Percentiles rank a stretch among this genome's conserved stretches.
Evolutionary conservation across 2,888 invertebrate species (phyloP).

Genomic region (Bellardia pandia): DNA sequence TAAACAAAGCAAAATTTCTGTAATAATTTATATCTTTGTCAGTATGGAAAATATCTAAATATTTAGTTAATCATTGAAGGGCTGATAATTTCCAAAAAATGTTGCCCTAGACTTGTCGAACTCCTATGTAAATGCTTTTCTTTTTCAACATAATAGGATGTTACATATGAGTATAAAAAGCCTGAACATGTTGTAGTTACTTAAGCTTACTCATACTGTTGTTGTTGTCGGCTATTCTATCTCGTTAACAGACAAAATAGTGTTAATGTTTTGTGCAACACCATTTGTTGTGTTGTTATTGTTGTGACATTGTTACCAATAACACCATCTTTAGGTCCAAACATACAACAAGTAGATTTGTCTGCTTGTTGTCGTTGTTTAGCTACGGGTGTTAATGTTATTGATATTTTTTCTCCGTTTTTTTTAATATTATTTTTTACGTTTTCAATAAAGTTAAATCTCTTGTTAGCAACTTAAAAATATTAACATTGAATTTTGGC

Average conservation of each 20-base stretch:
- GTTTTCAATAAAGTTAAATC: not conserved
- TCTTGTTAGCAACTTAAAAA: slow-evolving; percentile 34
- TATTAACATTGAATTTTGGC: slow-evolving; percentile 54
- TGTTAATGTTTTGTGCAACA: slow-evolving; percentile 68
- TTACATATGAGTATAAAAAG: not conserved
- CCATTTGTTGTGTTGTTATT: slow-evolving; percentile 53
- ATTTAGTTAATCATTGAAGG: too few species aligned
- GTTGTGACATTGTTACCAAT: slow-evolving; percentile 60
- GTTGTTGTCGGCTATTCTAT: slow-evolving; percentile 41
- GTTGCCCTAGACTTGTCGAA: too few species aligned
- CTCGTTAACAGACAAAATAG: slow-evolving; percentile 55
- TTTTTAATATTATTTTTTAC: not conserved
- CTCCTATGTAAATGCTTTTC: not conserved
- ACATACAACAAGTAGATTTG: slow-evolving; percentile 51
- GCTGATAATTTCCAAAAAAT: too few species aligned
- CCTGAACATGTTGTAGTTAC: slow-evolving; percentile 13
- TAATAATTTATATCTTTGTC: too few species aligned
- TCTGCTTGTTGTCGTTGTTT: slow-evolving; percentile 23
- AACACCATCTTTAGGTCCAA: slow-evolving; percentile 61
- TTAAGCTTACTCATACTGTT: not conserved
- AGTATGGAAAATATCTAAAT: too few species aligned
- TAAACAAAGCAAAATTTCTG: too few species aligned
- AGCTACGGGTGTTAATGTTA: slow-evolving; percentile 66
- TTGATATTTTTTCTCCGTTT: slow-evolving; percentile 45
- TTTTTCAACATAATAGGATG: too few species aligned